Conservation (phyloP, 2,888 invertebrate species). For the Melanostoma scalare region DNA sequence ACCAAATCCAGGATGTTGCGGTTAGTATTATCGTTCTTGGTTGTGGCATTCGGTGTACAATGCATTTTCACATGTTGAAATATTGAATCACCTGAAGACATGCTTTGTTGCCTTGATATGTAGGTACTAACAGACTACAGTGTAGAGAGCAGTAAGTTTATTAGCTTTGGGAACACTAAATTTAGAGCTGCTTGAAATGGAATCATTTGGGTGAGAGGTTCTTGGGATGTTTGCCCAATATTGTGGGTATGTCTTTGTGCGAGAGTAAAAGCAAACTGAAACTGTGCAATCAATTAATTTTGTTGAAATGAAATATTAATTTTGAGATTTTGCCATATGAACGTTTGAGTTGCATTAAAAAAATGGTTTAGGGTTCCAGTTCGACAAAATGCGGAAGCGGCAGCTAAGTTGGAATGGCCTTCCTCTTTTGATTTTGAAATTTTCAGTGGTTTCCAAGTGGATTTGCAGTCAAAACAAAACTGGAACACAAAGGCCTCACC, state of each 20-base stretch:
- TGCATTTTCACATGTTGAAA: constrained; percentile 51
- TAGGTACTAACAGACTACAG: constrained; percentile 6
- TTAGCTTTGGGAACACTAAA: constrained; percentile 55
- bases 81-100: constrained; percentile 68
- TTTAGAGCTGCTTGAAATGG: constrained; percentile 30
- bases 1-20: constrained; percentile 54
- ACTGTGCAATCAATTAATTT: constrained; percentile 57
- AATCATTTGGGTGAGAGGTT: constrained; percentile 15
- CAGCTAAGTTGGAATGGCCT: no score
- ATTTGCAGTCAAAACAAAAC: no score
- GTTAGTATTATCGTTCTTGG: constrained; percentile 49
- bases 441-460: no score
- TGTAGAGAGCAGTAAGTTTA: constrained; percentile 47
- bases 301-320: constrained; percentile 47
- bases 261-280: constrained; percentile 8
- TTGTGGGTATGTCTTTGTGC: background rate
- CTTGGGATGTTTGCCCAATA: constrained; percentile 22
- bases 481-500: no score
- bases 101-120: constrained; percentile 39
- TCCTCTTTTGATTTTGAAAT: no score
- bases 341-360: constrained; percentile 9
- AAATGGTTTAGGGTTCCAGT: background rate
- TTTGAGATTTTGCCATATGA: constrained; percentile 17
- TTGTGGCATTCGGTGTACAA: constrained; percentile 29
- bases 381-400: no score